These are phyloP conservation scores for Conus ventricosus DNA, from an alignment of 1,140 invertebrate species.

Conservation along the genomic window DNA sequence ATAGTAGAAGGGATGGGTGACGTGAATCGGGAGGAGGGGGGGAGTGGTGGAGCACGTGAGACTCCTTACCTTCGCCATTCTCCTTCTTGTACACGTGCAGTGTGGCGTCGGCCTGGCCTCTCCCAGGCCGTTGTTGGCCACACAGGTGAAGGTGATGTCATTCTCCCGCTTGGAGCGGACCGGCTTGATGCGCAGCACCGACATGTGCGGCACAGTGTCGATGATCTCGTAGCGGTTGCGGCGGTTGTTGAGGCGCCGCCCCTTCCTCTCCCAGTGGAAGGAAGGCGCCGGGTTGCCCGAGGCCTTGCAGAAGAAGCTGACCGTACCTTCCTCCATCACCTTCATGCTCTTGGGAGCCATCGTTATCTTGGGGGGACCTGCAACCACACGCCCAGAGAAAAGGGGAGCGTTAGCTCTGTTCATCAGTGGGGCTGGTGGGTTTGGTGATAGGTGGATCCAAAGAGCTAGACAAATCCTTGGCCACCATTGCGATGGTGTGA, in stretches of 20 bases:
- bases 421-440: background rate
- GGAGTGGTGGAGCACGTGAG: background rate
- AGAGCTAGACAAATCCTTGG: no score
- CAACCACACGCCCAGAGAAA: conserved; percentile 29
- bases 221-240: conserved; percentile 74
- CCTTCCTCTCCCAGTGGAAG: conserved; percentile 93
- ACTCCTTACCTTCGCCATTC: conserved; percentile 30
- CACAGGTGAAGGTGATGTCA: conserved; percentile 73
- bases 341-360: conserved; percentile 64
- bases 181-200: conserved; percentile 93
- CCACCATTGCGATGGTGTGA: no score
- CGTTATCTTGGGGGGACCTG: conserved; percentile 68
- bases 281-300: conserved; percentile 89
- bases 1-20: background rate
- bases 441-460: background rate
- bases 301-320: conserved; percentile 95
- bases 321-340: conserved; percentile 91
- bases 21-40: background rate
- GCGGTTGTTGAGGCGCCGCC: conserved; percentile 84
- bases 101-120: conserved; percentile 92
- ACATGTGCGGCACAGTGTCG: conserved; percentile 80
- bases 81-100: conserved; percentile 84
- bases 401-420: conserved; percentile 8
- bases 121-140: conserved; percentile 77
- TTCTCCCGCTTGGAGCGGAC: conserved; percentile 88